Base-by-base conservation (phyloP, 1,140 invertebrate species). In the Sminthurides bifidus region DNA sequence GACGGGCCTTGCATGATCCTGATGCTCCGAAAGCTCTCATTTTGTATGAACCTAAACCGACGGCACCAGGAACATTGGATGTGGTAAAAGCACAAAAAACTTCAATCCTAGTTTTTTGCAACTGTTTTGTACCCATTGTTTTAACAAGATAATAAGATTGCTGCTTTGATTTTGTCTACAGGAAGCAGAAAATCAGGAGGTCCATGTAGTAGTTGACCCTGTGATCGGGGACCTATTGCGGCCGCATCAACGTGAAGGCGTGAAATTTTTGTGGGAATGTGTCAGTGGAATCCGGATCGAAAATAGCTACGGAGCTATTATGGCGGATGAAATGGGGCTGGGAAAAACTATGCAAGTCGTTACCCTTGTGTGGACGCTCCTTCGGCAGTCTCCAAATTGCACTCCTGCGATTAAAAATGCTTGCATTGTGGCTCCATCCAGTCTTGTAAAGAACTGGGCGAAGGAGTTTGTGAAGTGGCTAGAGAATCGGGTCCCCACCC, bases 241-340 rank as follows among this genome's bases (percentile, higher is more conserved):
- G 51, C 96, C 96, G 17, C 96, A 99, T 83, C 96, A 99, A 74
- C 79, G 95, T 55, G 95, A 99, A 77, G 96, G 96, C 27, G 95
- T 99, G 0, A 93, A 94, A 68, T 99, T 99, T 71, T 97, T 99
- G 92, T 99, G 96, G 70, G 92, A 99, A 69, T 98, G 95, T 77
- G 92, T 98, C 1, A 96, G 88, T 30, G 96, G 95, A 15, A 74
- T 77, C 56, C 81, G 88, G 67, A 95, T 97, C 59, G 83, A 87
- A 58, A 76, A 81, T 63, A 86, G 84, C 57, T 87, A 80, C 75
- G 93, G 94, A 2, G 97, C 93, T 67, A 97, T 98, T 35, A 97
- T 98, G 93, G 93, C 93, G 27, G 93, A 98, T 75, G 93, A 97
- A 80, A 97, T 98, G 93, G 44, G 43, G 19, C 31, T 86, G 4